Evolutionary conservation across 2,113 vertebrate species (phyloP), one percentile per base, ranked within the genome.

Genomic region (Pachycephala philippinensis): DNA sequence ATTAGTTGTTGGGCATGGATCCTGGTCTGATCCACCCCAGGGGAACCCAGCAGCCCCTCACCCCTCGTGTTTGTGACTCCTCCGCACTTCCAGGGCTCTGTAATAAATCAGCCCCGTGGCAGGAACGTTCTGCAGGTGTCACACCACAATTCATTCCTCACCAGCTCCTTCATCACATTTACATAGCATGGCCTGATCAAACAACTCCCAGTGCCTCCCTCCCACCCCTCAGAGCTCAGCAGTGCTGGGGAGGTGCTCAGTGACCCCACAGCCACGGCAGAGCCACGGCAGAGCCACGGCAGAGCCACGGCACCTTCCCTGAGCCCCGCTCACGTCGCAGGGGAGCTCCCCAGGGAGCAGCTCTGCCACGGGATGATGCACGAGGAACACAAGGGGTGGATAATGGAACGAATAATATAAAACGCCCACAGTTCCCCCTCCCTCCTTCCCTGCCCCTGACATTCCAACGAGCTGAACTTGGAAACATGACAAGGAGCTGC

Each of bases 141-240:
- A 53, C 40, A 40, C 40, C 47, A 53, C 28, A 37, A 82, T 39
- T 61, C 68, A 35, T 42, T 53, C 77, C 80, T 61, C 57, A 39
- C 7, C 42, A 31, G 3, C 27, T 10, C 89, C 45, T 69, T 49
- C 30, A 9, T 23, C 33, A 8, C 5, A 33, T 70, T 90, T 52
- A 31, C n/a, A 11, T 21, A 4, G 6, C 3, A 28, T 9, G 45
- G 24, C 42, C 39, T 37, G 8, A 4, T 2, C 8, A 5, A 74
- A 20, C 7, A 76, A 3, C 9, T 13, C 10, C 18, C 1, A 1
- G 13, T 4, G 33, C 7, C 31, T 22, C 37, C 7, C 1, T 8
- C 14, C 19, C 37, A 0, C 3, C 33, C 17, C 1, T 3, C 6
- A 3, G 27, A 24, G 45, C 6, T 0, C 24, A 9, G 42, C 10